A percentile compares a stretch with the other conserved stretches of the same genome.
These are phyloP conservation scores for Tipula unca DNA, from an alignment of 2,888 invertebrate genomes.

Conservation along the genomic window DNA sequence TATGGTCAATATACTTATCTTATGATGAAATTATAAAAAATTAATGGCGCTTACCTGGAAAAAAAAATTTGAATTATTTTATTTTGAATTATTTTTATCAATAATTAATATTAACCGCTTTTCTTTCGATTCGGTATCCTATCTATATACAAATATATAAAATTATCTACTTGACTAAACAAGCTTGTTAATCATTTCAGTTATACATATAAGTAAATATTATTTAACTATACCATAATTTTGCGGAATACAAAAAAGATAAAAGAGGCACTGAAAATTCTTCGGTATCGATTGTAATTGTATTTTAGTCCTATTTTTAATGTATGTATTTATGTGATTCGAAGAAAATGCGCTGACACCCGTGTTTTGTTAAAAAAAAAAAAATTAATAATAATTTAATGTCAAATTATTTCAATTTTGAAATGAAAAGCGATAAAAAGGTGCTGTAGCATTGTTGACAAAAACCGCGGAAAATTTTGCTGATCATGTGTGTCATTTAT, in stretches of 20 bases:
- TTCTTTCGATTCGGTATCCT: too few relatives aligned
- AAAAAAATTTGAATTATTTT: background rate
- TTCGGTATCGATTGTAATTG: background rate
- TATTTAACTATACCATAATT: background rate
- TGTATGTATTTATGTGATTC: background rate
- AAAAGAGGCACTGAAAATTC: background rate
- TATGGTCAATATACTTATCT: background rate
- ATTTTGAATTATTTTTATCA: too few relatives aligned
- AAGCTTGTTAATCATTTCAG: too few relatives aligned
- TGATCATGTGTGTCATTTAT: background rate
- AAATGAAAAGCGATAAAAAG: background rate
- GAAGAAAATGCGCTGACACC: background rate
- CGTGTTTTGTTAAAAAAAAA: background rate
- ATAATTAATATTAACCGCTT: background rate
- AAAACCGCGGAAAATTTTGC: background rate
- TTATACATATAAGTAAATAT: background rate
- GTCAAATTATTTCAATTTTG: background rate
- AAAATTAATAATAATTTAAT: background rate
- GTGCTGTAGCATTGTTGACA: background rate
- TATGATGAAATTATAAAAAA: background rate
- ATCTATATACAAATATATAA: too few relatives aligned
- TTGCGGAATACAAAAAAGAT: background rate
- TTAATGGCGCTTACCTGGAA: background rate
- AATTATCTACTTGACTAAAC: too few relatives aligned
- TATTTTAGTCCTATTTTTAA: background rate